Percentiles rank a stretch among this genome's conserved stretches.
Evolutionary conservation across 2,797 vertebrate species (phyloP).

Genomic region (Amblyraja radiata): DNA sequence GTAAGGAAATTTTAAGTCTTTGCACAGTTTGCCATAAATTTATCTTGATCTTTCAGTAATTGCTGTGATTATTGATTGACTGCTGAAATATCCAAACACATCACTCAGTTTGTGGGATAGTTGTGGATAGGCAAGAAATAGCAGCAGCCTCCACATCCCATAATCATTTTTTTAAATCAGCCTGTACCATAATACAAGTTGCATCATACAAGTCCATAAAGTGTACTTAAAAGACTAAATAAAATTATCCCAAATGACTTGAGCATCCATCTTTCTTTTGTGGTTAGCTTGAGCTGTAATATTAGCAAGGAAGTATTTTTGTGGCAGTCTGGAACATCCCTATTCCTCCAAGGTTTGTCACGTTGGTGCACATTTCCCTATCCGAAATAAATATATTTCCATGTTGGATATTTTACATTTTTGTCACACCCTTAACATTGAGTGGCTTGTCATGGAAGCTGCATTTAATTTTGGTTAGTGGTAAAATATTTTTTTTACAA

Average conservation of each 20-base stretch:
- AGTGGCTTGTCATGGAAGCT: not conserved
- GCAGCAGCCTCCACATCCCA: no score
- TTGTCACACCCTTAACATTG: not conserved
- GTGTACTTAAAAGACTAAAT: not conserved
- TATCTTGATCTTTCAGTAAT: no score
- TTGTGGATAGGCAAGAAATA: no score
- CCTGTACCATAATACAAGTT: slow-evolving; percentile 38
- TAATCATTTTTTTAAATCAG: no score
- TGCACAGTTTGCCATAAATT: no score
- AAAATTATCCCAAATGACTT: slow-evolving; percentile 39
- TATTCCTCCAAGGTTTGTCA: not conserved
- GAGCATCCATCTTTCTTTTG: not conserved
- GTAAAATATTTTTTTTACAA: not conserved
- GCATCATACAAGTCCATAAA: no score
- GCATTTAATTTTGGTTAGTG: not conserved
- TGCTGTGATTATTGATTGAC: no score
- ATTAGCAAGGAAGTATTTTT: not conserved
- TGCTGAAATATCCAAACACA: no score
- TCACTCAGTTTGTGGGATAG: no score
- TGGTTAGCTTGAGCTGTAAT: not conserved
- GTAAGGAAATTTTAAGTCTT: no score
- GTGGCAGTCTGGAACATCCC: not conserved
- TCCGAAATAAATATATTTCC: not conserved
- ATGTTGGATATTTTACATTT: not conserved
- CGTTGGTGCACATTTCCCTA: not conserved